Evolutionary conservation across 1,140 invertebrate species (phyloP), one percentile per base, ranked within the genome.

Genomic region (Pararge aegeria): DNA sequence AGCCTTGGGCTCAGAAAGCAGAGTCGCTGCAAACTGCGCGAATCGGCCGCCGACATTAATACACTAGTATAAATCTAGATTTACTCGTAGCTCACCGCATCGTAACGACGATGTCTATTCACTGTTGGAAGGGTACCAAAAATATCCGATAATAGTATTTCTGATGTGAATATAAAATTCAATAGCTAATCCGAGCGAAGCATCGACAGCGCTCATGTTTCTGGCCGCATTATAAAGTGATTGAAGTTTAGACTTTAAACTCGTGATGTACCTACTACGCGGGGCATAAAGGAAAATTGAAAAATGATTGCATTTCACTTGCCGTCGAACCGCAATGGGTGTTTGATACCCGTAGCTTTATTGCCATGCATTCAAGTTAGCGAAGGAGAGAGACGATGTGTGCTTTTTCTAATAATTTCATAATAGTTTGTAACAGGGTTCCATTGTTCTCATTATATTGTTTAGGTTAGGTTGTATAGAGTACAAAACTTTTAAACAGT

Each of bases 241-340:
- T 56, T 56, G 46, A 49, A 56, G 16, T 48, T 48, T 56, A 48
- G 37, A 56, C 44, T 56, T 56, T 50, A 49, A 56, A 44, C 34
- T 42, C 44, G 12, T 38, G 55, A 30, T 50, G 27, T 48, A 29
- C 19, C 21, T 34, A 34, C 30, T 12, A 54, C 5, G 42, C 21
- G 27, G 1, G 37, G 50, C 37, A 42, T 54, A 27, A 24, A 51
- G 18, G 30, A 57, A 57, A 27, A 57, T 50, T 30, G 55, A 50
- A 57, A 57, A 49, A 50, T 57, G 46, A 57, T 57, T 57, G 30
- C 30, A 27, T 49, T 57, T 40, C 30, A 24, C 30, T 20, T 37
- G 44, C 30, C 16, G 12, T 20, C 29, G 30, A 38, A 34, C 30
- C 30, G 10, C 30, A 34, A 34, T 34, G 30, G 30, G 12, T 3